Evolutionary conservation across 1,140 invertebrate genomes (phyloP), one percentile per base, ranked within the genome.

Genomic region (Lethocerus indicus): DNA sequence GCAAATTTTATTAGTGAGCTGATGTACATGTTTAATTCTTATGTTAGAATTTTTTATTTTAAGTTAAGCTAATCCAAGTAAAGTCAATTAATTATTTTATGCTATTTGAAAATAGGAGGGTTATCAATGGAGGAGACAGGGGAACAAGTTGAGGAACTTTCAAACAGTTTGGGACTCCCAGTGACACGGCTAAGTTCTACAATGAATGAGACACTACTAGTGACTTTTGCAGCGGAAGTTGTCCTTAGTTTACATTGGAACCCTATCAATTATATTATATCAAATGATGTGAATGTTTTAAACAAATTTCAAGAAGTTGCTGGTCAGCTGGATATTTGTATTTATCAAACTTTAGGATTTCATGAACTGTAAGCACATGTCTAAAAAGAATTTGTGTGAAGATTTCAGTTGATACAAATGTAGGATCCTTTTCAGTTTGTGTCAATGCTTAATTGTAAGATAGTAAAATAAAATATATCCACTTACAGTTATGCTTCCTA

Each of bases 271-370:
- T 28, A 46, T 4, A 9, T 51, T 18, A 18, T 51, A 18, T n/a
- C 42, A 23, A 23, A 43, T 25, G 46, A 45, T 36, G 26, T 9
- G 12, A 27, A 27, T 3, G 24, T 37, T n/a, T 2, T 20, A 3
- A 35, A 5, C 2, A 29, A 45, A 18, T 24, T 51, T 26, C 16
- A 39, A 12, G 26, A 32, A 14, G 41, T 43, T 45, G 49, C 49
- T 37, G 23, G 28, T n/a, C 16, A 9, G 9, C 39, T 32, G 39
- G 32, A 41, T n/a, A 51, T 51, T 2, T 51, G 49, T 29, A 39
- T 49, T 12, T 23, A 26, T 13, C 20, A 49, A 20, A 7, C 21
- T 26, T 26, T 49, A 4, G 23, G 25, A 6, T 26, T 40, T 14
- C 21, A 25, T 20, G 36, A 49, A 26, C 25, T 27, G 39, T 41